phyloP scores from a whole-genome alignment of 1,140 invertebrate genomes.

The Acyrthosiphon pisum region DNA sequence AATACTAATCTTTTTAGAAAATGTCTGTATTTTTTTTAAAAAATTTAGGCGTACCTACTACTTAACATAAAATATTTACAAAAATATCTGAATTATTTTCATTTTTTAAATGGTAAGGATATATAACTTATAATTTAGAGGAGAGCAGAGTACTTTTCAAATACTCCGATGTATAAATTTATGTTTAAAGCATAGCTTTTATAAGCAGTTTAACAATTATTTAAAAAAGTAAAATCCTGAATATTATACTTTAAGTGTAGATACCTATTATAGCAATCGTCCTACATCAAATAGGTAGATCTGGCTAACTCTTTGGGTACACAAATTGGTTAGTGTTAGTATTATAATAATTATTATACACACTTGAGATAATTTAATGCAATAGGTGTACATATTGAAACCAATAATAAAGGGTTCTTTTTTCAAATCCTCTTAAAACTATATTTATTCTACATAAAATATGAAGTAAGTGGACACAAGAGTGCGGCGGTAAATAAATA shows the following conservation, averaged over 20 bases:
- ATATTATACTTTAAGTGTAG: background rate
- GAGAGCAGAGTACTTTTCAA: background rate
- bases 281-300: background rate
- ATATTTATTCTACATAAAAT: background rate
- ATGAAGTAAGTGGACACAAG: background rate
- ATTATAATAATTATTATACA: background rate
- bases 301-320: background rate
- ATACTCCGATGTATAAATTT: background rate
- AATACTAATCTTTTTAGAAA: too few relatives aligned
- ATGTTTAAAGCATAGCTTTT: background rate
- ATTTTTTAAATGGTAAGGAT: too few relatives aligned
- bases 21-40: too few relatives aligned
- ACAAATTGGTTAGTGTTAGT: background rate
- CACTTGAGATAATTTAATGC: background rate
- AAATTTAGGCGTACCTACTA: too few relatives aligned
- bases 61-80: too few relatives aligned
- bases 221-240: background rate
- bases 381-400: background rate
- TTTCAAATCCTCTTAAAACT: background rate
- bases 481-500: background rate
- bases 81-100: too few relatives aligned
- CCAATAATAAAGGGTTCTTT: background rate
- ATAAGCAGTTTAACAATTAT: background rate
- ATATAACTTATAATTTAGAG: too few relatives aligned
- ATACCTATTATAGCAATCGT: background rate